Base-by-base conservation (phyloP, 2,797 vertebrate genomes). In the Holocentrus rufus region DNA sequence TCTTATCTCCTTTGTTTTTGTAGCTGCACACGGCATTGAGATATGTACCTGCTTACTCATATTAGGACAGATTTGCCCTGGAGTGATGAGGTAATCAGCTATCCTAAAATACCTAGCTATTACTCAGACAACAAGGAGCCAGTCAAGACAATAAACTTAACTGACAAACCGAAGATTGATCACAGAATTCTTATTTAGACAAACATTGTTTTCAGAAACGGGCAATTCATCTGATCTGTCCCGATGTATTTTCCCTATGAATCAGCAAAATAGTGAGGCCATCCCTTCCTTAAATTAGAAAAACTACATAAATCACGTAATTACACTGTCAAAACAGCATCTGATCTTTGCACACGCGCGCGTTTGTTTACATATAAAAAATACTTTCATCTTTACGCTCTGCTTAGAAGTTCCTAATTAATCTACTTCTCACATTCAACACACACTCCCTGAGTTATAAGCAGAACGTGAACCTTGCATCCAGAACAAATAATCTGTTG, bases 81-180 rank as follows among this genome's bases (percentile, higher is more conserved):
- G 64, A 80, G 82, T 84, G 85, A 90, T 82, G 88, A 92, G 89
- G 87, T 89, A 89, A 90, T 92, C 84, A 91, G 90, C 87, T 86
- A 74, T 74, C 78, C 50, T 67, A 86, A 89, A 91, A 89, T 79
- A 85, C 87, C 82, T 81, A 67, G 88, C 85, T 77, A 87, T 89
- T 87, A 87, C 82, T 90, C 91, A 92, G 92, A 92, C 89, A 87
- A 88, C 76, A 65, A 91, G 91, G 90, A 93, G 91, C 90, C 91
- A 88, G 88, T 87, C 87, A 75, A 77, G 83, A 90, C 91, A 90
- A 89, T 90, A 87, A 92, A 90, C 85, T 87, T 92, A 86, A 72
- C 88, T 69, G 88, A 86, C 82, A 85, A 85, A 88, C 86, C 86
- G 80, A 93, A 94, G 93, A 94, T 94, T 92, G 92, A 95, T 94